A percentile compares a stretch with the other conserved stretches of the same genome.
Conservation (phyloP, 2,797 vertebrate genomes). For the Pipistrellus pipistrellus region DNA sequence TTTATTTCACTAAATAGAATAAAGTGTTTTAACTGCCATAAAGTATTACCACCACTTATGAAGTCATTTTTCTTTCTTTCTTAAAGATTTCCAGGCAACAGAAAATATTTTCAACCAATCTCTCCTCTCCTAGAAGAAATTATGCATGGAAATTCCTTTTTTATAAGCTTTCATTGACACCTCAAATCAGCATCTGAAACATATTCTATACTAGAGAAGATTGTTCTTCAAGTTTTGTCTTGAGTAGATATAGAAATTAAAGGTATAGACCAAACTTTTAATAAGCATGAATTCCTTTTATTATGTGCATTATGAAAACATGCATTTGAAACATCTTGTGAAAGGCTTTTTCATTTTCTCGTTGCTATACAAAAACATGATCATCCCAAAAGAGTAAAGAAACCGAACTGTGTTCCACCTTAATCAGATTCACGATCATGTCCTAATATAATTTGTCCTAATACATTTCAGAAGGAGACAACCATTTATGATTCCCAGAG, state of each 20-base stretch:
- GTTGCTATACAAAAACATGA: constrained; percentile 93
- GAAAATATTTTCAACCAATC: constrained; percentile 73
- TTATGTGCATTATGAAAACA: constrained; percentile 85
- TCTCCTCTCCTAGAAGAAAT: constrained; percentile 83
- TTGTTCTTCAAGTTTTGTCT: constrained; percentile 86
- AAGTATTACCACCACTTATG: constrained; percentile 69
- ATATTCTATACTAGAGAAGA: constrained; percentile 77
- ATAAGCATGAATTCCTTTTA: constrained; percentile 86
- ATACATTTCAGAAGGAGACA: constrained; percentile 98
- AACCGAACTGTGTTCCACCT: constrained; percentile 95
- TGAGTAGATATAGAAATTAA: constrained; percentile 86
- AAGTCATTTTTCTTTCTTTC: constrained; percentile 76
- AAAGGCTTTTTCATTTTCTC: constrained; percentile 91
- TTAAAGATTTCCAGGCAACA: constrained; percentile 78
- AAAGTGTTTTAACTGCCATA: constrained; percentile 28
- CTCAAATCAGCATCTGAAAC: constrained; percentile 82
- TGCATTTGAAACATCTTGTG: constrained; percentile 93
- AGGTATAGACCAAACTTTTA: constrained; percentile 86
- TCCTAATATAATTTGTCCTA: constrained; percentile 98
- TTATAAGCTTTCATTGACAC: constrained; percentile 83
- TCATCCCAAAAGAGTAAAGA: constrained; percentile 91
- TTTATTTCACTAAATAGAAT: constrained; percentile 13
- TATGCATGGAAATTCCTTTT: constrained; percentile 85
- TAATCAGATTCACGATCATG: constrained; percentile 99
- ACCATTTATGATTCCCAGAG: constrained; percentile 98